Conservation (phyloP, 1,140 invertebrate species). For the Daktulosphaira vitifoliae region DNA sequence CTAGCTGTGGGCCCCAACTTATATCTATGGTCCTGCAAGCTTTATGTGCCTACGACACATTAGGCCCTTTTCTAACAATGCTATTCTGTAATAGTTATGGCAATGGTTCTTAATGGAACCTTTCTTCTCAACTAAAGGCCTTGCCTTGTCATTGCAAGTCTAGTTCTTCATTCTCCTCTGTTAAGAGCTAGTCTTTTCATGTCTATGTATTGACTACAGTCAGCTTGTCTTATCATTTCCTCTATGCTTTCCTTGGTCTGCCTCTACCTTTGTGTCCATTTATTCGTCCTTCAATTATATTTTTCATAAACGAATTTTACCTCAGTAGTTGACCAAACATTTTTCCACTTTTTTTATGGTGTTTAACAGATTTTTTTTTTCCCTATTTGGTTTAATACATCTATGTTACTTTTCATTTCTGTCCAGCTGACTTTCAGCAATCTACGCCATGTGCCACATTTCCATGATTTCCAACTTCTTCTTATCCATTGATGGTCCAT, state of each 20-base stretch:
- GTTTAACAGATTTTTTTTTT: neutral
- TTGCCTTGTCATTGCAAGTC: neutral
- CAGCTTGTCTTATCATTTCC: neutral
- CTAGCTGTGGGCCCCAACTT: no score
- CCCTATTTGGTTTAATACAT: neutral
- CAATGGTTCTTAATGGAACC: no score
- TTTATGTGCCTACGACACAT: no score
- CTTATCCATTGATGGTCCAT: slow-evolving; percentile 2
- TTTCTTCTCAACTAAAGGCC: neutral
- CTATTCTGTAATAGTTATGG: no score
- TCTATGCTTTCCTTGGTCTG: neutral
- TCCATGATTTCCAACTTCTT: neutral
- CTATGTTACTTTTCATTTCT: neutral
- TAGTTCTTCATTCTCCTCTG: neutral
- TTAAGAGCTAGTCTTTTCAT: neutral
- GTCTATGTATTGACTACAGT: neutral
- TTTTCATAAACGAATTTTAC: neutral
- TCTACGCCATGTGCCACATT: slow-evolving; percentile 4
- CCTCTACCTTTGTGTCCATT: neutral
- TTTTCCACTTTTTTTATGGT: neutral
- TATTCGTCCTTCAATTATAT: neutral
- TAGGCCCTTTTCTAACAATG: no score
- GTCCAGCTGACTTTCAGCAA: slow-evolving; percentile 1
- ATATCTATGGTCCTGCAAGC: no score
- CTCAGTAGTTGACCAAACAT: neutral